Percentiles rank a stretch among this genome's conserved stretches.
Evolutionary conservation across 2,797 vertebrate species (phyloP).

Genomic region (Falco novaeseelandiae): DNA sequence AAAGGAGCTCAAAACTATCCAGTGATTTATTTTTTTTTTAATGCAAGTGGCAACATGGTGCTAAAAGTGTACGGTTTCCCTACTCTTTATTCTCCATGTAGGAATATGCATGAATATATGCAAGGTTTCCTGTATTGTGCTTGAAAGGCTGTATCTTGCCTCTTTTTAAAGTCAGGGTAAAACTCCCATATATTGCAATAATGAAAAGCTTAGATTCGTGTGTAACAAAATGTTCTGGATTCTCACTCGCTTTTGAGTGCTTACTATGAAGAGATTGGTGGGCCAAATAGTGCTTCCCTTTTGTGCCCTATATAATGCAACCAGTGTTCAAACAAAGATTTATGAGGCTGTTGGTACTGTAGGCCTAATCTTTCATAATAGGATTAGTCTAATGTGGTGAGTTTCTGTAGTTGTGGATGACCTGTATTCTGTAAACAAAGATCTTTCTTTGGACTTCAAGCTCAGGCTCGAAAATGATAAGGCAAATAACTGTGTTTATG

Average conservation of each 20-base stretch:
- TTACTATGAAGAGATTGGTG: neutral
- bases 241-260: neutral
- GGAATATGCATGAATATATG: neutral
- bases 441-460: constrained; percentile 53
- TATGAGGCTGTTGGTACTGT: constrained; percentile 8
- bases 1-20: neutral
- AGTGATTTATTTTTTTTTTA: neutral
- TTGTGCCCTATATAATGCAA: constrained; percentile 3
- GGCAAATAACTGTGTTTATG: neutral
- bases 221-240: neutral
- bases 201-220: constrained; percentile 1
- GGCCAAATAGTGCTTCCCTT: neutral
- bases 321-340: constrained; percentile 23
- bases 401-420: constrained; percentile 41
- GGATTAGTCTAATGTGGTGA: constrained; percentile 66
- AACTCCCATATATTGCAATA: neutral
- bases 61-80: neutral
- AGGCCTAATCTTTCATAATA: constrained; percentile 61
- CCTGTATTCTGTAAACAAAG: constrained; percentile 64
- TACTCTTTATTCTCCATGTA: neutral
- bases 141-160: neutral
- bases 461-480: neutral
- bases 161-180: neutral
- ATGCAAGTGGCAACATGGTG: neutral
- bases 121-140: neutral